Evolutionary conservation across 1,140 invertebrate genomes (phyloP).

Genomic region (Campoletis sonorensis): DNA sequence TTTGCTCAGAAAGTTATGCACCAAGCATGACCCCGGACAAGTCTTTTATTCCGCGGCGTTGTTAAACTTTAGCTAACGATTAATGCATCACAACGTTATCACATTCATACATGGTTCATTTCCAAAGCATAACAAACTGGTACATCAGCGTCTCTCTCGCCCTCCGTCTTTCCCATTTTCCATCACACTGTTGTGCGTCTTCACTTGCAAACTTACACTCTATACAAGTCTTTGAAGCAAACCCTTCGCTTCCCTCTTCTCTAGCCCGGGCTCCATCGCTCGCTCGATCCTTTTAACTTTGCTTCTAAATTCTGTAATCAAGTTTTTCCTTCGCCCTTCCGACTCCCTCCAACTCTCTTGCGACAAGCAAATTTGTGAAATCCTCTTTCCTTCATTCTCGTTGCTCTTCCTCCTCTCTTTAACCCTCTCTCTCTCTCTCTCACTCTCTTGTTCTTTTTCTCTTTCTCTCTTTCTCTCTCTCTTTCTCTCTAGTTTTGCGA

Average conservation of each 20-base stretch:
- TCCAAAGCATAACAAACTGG: slow-evolving; percentile 47
- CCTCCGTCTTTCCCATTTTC: slow-evolving; percentile 30
- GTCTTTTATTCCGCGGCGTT: slow-evolving; percentile 50
- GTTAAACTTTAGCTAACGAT: slow-evolving; percentile 49
- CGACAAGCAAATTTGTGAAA: slow-evolving; percentile 63
- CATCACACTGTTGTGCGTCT: slow-evolving; percentile 29
- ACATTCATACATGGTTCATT: slow-evolving; percentile 55
- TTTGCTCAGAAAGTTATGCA: too few relatives aligned
- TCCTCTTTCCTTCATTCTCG: slow-evolving; percentile 41
- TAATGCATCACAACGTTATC: slow-evolving; percentile 55
- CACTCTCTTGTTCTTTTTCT: slow-evolving; percentile 27
- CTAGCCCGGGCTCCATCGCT: too few relatives aligned
- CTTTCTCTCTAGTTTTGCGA: slow-evolving; percentile 39
- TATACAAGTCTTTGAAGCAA: slow-evolving; percentile 44
- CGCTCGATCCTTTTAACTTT: slow-evolving; percentile 54
- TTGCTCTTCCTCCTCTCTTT: not conserved
- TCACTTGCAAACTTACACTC: not conserved
- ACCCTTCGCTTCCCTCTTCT: slow-evolving; percentile 49
- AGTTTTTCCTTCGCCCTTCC: slow-evolving; percentile 65
- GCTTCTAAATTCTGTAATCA: slow-evolving; percentile 74
- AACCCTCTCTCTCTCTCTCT: slow-evolving; percentile 6
- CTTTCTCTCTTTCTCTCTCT: slow-evolving; percentile 29
- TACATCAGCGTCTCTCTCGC: not conserved
- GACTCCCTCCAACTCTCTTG: slow-evolving; percentile 45
- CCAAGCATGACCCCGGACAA: slow-evolving; percentile 53